Evolutionary conservation across 1,140 invertebrate species (phyloP).

Genomic region (Sitobion miscanthi): DNA sequence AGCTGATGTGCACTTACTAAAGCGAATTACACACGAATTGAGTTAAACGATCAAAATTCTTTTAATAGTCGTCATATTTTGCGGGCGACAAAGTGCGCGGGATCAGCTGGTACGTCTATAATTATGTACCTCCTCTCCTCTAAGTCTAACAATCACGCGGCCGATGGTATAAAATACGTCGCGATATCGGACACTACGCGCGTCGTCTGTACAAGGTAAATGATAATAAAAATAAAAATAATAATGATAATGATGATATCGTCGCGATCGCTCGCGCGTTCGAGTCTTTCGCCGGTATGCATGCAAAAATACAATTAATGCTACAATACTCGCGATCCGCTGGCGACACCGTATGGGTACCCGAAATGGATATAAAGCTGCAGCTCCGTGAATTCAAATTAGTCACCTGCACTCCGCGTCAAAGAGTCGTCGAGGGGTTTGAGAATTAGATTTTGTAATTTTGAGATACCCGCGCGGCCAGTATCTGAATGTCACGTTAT

Average conservation of each 20-base stretch:
- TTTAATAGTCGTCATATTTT: too few species aligned
- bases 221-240: not conserved
- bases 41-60: too few species aligned
- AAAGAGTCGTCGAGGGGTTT: too few species aligned
- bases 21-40: too few species aligned
- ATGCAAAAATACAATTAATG: not conserved
- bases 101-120: too few species aligned
- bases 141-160: not conserved
- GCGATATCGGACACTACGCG: not conserved
- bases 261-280: not conserved
- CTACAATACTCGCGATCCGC: too few species aligned
- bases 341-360: too few species aligned
- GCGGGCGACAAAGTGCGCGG: too few species aligned
- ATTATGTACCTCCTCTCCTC: too few species aligned
- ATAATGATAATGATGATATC: not conserved
- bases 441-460: too few species aligned
- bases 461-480: not conserved
- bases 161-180: not conserved
- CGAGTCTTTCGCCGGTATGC: not conserved
- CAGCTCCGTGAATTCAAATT: not conserved
- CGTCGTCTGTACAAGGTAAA: not conserved
- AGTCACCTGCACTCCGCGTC: too few species aligned
- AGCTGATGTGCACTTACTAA: too few species aligned
- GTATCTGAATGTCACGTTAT: not conserved
- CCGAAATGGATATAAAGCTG: not conserved